A percentile compares a stretch with the other conserved stretches of the same genome.
phyloP scores from a whole-genome alignment of 1,140 invertebrate genomes.

The Himalopsyche phryganea region DNA sequence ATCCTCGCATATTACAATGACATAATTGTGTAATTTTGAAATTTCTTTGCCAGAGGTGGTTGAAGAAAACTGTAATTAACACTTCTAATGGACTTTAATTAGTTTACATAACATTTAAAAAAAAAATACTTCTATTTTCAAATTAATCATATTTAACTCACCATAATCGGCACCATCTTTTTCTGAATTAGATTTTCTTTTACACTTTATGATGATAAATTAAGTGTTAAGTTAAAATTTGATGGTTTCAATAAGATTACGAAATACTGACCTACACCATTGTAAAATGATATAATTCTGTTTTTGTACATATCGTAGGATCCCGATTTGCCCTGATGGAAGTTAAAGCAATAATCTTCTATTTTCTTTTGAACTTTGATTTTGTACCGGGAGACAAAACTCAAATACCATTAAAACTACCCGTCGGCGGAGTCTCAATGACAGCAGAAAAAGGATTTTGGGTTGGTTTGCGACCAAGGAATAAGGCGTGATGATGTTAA shows the following conservation, averaged over 20 bases:
- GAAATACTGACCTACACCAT: no score
- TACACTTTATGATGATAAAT: not conserved
- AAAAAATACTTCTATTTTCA: no score
- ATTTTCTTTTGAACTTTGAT: constrained; percentile 32
- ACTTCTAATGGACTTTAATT: no score
- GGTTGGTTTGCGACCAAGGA: constrained; percentile 28
- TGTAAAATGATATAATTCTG: no score
- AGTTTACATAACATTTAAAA: no score
- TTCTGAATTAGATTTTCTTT: no score
- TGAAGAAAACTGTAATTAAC: not conserved
- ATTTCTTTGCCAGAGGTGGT: not conserved
- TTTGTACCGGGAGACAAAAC: constrained; percentile 20
- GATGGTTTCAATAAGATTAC: no score
- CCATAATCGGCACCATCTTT: no score
- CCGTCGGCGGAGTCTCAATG: constrained; percentile 10
- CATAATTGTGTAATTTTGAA: not conserved
- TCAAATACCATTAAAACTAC: constrained; percentile 23
- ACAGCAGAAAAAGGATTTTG: constrained; percentile 30
- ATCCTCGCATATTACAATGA: not conserved
- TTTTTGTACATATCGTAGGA: constrained; percentile 18
- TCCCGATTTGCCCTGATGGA: constrained; percentile 58
- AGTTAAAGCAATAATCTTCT: constrained; percentile 51
- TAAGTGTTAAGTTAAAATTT: not conserved
- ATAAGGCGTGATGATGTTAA: no score
- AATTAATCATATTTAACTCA: no score